Percentiles rank a stretch among this genome's conserved stretches.
These are phyloP conservation scores for Anas platyrhynchos DNA, from an alignment of 2,113 vertebrate species.

Conservation along the genomic window DNA sequence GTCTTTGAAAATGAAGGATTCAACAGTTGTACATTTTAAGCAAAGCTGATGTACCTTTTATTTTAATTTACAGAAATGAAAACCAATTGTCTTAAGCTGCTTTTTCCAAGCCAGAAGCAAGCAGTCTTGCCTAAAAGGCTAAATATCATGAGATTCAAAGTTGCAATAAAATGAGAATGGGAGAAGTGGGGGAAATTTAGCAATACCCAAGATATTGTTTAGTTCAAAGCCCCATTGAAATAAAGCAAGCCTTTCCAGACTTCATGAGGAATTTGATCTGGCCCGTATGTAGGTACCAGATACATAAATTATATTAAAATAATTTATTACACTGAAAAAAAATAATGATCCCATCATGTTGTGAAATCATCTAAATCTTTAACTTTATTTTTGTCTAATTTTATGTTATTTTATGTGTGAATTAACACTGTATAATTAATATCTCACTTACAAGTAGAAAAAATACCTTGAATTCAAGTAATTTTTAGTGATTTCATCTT, in stretches of 20 bases:
- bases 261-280: background rate
- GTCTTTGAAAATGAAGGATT: background rate
- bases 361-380: background rate
- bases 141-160: background rate
- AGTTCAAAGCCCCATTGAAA: background rate
- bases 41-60: background rate
- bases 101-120: background rate
- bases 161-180: slow-evolving; percentile 6
- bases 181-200: background rate
- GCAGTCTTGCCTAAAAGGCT: background rate
- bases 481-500: background rate
- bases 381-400: background rate
- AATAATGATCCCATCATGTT: background rate
- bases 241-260: background rate
- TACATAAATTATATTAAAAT: background rate
- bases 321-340: background rate
- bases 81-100: background rate
- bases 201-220: background rate
- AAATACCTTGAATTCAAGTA: background rate
- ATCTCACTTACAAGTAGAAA: background rate
- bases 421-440: background rate
- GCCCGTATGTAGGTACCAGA: background rate
- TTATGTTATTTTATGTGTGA: background rate
- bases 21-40: background rate
- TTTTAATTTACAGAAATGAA: background rate